phyloP scores from a whole-genome alignment of 2,113 vertebrate species.

The Muscicapa adusta region DNA sequence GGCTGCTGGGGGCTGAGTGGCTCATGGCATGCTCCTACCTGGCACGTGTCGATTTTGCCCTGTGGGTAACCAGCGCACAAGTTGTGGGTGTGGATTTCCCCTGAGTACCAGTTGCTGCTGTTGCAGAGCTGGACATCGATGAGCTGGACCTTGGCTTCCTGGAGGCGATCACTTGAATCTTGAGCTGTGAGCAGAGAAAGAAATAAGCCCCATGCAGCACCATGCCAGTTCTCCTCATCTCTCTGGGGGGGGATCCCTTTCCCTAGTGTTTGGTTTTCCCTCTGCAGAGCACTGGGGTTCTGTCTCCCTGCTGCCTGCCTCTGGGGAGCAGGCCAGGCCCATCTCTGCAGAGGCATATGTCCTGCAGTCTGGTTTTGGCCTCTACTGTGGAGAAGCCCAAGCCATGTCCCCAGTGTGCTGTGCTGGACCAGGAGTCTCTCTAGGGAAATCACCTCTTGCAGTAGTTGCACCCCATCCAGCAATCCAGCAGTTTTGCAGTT shows the following conservation, averaged over 20 bases:
- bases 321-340: too few species aligned
- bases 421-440: too few species aligned
- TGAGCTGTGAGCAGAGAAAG: background rate
- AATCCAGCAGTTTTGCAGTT: too few species aligned
- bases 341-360: too few species aligned
- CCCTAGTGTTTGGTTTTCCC: too few species aligned
- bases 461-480: too few species aligned
- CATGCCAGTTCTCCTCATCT: background rate
- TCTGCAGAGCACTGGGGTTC: too few species aligned
- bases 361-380: too few species aligned
- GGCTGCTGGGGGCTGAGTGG: background rate
- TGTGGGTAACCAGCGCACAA: background rate
- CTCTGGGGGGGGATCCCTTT: background rate
- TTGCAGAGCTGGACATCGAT: background rate
- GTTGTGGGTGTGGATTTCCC: background rate
- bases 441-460: too few species aligned
- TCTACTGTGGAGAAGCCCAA: too few species aligned
- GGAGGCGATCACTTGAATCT: accelerated
- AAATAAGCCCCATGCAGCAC: accelerated
- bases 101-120: background rate
- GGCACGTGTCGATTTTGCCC: background rate
- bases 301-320: too few species aligned
- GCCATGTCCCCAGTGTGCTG: too few species aligned
- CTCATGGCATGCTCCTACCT: background rate
- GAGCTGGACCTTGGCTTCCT: background rate